Percentiles rank a stretch among this genome's conserved stretches.
Conservation (phyloP, 2,888 invertebrate species). For the Pinctada fucata region DNA sequence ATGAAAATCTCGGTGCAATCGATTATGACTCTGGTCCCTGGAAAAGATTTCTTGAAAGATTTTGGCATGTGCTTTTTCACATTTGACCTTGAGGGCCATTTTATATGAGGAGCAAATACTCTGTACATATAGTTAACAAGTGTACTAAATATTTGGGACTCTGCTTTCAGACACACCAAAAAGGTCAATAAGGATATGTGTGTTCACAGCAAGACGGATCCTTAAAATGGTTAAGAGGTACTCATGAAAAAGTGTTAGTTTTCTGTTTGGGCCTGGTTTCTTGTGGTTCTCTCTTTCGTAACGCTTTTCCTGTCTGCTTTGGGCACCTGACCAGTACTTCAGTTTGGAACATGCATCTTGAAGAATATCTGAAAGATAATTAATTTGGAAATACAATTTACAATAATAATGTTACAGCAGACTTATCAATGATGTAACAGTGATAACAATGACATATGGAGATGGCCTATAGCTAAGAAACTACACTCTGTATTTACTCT, state of each 20-base stretch:
- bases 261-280: slow-evolving; percentile 4
- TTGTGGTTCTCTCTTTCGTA: not conserved
- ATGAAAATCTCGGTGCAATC: not conserved
- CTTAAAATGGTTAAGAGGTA: not conserved
- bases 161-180: slow-evolving; percentile 4
- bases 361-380: not conserved
- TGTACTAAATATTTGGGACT: slow-evolving; percentile 1
- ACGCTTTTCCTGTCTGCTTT: not conserved
- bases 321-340: slow-evolving; percentile 5
- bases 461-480: too few relatives aligned
- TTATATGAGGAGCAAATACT: not conserved
- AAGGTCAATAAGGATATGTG: not conserved
- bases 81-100: not conserved
- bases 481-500: too few relatives aligned
- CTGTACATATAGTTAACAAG: not conserved
- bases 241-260: not conserved
- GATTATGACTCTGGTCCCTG: not conserved
- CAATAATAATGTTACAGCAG: too few relatives aligned
- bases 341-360: not conserved
- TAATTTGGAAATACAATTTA: too few relatives aligned
- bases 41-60: not conserved
- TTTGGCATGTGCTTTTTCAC: not conserved
- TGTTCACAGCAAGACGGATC: not conserved
- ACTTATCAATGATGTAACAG: too few relatives aligned
- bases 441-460: too few relatives aligned